These are phyloP conservation scores for Leistus spinibarbis DNA, from an alignment of 2,888 invertebrate genomes.

Conservation along the genomic window DNA sequence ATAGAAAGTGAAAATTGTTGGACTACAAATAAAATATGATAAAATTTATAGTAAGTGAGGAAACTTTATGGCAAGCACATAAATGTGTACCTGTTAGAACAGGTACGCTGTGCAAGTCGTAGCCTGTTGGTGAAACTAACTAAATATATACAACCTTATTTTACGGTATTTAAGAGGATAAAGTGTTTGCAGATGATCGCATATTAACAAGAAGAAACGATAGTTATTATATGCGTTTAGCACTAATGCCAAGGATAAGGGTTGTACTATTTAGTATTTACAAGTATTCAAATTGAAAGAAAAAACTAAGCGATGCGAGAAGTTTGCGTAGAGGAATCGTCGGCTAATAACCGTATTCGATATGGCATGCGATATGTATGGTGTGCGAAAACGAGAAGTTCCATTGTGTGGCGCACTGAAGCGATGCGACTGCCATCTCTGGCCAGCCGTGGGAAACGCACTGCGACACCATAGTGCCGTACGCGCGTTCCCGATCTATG, in stretches of 20 bases:
- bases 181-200: neutral
- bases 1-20: no score
- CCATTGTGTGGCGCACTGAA: neutral
- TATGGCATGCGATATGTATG: constrained; percentile 17
- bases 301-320: neutral
- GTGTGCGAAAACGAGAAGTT: neutral
- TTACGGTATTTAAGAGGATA: neutral
- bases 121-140: neutral
- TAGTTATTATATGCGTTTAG: neutral
- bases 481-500: neutral
- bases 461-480: neutral
- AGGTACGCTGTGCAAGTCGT: neutral
- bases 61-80: neutral
- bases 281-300: neutral
- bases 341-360: neutral
- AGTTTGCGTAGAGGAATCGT: neutral
- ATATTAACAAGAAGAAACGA: neutral
- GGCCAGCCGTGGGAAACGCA: constrained; percentile 12
- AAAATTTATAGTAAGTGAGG: no score
- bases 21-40: no score
- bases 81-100: neutral
- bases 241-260: neutral
- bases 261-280: neutral
- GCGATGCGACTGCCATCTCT: neutral
- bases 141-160: neutral